Base-by-base conservation (phyloP, 2,888 invertebrate species). In the Mycalesis mineus region DNA sequence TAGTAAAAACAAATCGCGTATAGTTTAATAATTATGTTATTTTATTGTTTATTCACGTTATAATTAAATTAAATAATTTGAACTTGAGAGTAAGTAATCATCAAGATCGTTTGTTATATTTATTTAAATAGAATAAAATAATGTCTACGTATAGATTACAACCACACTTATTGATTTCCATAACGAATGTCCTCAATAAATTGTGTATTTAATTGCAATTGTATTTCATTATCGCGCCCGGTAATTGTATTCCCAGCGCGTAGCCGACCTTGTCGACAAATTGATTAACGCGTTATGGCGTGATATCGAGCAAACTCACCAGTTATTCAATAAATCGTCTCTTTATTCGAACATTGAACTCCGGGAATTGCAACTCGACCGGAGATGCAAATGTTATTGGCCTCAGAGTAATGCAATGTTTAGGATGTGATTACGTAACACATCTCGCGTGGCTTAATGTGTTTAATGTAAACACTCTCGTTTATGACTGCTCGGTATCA, bases 331-430 rank as follows among this genome's bases (percentile, higher is more conserved):
- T 68, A 68, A 68, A 67, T 68, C 57, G 47, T 47, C 56, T 54
- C 60, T 65, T 68, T 66, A 67, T 68, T 61, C 58, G 69, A 60
- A 53, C 68, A 57, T 62, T 65, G 68, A 68, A 71, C 69, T 65
- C 61, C 37, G 56, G 44, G 50, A 49, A 42, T 39, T 48, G 50
- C 41, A 48, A 36, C 31, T 29, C 42, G 29, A n/a, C 37, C 51
- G 48, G 28, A 37, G 37, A 41, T 44, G 44, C 44, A 48, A 33
- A 57, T 60, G 55, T 55, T 57, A 58, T 55, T 58, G 50, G 40
- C 55, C 58, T 55, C 48, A 55, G 57, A 55, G 53, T 61, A 48
- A 57, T 48, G 56, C 39, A 36, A 48, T 41, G 49, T 40, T 49
- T 22, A 28, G 45, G 45, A 47, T 48, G 40, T 48, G 55, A 52